Base-by-base conservation (phyloP, 2,113 vertebrate genomes). In the Oplegnathus fasciatus region DNA sequence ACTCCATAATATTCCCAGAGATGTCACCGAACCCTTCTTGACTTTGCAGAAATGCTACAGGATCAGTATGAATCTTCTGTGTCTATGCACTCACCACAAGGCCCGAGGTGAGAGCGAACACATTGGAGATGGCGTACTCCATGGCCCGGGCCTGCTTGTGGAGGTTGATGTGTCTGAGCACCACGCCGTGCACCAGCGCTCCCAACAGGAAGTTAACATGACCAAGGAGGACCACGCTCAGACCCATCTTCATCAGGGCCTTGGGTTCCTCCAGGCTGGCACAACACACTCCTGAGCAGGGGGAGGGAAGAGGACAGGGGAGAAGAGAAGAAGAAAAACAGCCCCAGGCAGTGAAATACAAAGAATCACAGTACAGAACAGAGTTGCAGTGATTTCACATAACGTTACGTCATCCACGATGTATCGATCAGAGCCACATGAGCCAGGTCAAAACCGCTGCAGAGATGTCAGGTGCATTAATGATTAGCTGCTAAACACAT, bases 241-340 rank as follows among this genome's bases (percentile, higher is more conserved):
- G 96, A 1, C 98, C 98, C 0, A 96, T 96, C 93, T 97, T 99
- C 98, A 98, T 98, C 89, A 99, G 93, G 77, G 93, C 81, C 85
- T 91, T 95, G 67, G 93, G 93, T 40, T 95, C 88, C 37, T 95
- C 84, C 14, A 94, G 94, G 82, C 78, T 89, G 76, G 90, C 94
- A 91, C 94, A 77, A 69, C 62, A 40, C 82, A 89, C 7, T 82
- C 94, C 95, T 95, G 78, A 26, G 28, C 48, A 52, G 30, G 6
- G 13, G 15, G 48, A 22, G 54, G 46, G 46, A n/a, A n/a, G 34
- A 37, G 34, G 34, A 37, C n/a, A 34, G n/a, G 28, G 42, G n/a
- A 24, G 18, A n/a, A n/a, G n/a, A n/a, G n/a, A n/a, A n/a, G 3
- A 60, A 18, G 7, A 62, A 46, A 18, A 55, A 11, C 14, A n/a